Base-by-base conservation (phyloP, 2,888 invertebrate genomes). In the Tinea pellionella region DNA sequence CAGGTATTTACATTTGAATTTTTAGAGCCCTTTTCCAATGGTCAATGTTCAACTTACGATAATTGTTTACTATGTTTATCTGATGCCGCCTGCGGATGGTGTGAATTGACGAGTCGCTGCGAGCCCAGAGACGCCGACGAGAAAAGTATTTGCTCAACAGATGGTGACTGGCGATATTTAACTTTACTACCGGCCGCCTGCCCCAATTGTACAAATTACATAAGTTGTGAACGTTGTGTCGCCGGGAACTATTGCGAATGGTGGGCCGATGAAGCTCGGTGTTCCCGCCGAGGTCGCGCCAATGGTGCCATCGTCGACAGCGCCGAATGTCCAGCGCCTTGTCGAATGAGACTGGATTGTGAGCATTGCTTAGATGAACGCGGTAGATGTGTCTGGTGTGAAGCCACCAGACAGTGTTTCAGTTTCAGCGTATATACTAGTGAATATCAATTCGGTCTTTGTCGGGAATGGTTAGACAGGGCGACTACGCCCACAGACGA, bases 351-450 rank as follows among this genome's bases (percentile, higher is more conserved):
- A 56, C 89, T 83, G 47, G 92, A 92, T 70, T 96, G 96, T 74
- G 91, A 92, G 15, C 90, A 92, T 60, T 98, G 98, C 72, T 87
- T 98, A 59, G 94, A 94, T 68, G 94, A 94, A 69, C 91, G 91
- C 57, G 95, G 95, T 19, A 91, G 96, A 62, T 98, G 98, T 78
- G 97, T 97, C 0, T 98, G 98, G 98, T 98, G 98, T 76, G 96
- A 96, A 73, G 95, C 96, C 19, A 95, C 95, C 0, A 90, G 93
- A 63, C 95, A 96, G 71, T 98, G 98, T 77, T 96, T 98, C 74
- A 94, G 96, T 65, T 97, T 98, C 78, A 94, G 96, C n/a, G 95
- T 97, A 0, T 97, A 97, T 78, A 96, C 96, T 7, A 96, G 96
- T 65, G 95, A 96, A 71, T 97, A 96, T 79, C 95, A 96, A 73